Evolutionary conservation across 2,113 vertebrate species (phyloP).

Genomic region (Recurvirostra avosetta): DNA sequence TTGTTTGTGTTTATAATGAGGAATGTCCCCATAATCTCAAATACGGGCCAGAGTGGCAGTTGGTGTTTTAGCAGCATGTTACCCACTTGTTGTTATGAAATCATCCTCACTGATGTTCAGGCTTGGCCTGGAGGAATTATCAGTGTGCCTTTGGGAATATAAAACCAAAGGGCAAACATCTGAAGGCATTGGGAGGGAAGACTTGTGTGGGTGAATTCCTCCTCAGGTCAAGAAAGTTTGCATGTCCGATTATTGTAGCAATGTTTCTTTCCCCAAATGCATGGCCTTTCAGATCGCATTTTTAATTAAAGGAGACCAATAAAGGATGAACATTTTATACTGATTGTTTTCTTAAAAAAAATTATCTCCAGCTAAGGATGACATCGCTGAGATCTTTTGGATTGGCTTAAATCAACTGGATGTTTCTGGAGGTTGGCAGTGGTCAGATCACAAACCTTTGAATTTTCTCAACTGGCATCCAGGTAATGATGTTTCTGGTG

Average conservation of each 20-base stretch:
- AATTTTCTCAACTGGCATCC: slow-evolving; percentile 83
- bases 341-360: neutral
- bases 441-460: slow-evolving; percentile 89
- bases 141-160: neutral
- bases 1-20: neutral
- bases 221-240: neutral
- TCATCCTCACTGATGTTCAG: neutral
- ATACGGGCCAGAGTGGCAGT: neutral
- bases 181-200: neutral
- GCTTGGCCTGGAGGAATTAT: neutral
- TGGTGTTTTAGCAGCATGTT: neutral
- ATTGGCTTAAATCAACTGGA: slow-evolving; percentile 93
- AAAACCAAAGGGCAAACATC: neutral
- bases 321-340: neutral
- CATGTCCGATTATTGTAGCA: neutral
- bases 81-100: neutral
- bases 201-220: neutral
- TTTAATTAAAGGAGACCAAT: neutral
- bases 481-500: slow-evolving; percentile 73
- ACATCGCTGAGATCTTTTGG: slow-evolving; percentile 83
- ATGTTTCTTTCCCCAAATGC: neutral
- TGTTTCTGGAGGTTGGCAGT: slow-evolving; percentile 89
- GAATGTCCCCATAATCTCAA: neutral
- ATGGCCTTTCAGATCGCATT: neutral
- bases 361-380: slow-evolving; percentile 63